These are phyloP conservation scores for Phenacoccus solenopsis DNA, from an alignment of 1,140 invertebrate species.

Conservation along the genomic window DNA sequence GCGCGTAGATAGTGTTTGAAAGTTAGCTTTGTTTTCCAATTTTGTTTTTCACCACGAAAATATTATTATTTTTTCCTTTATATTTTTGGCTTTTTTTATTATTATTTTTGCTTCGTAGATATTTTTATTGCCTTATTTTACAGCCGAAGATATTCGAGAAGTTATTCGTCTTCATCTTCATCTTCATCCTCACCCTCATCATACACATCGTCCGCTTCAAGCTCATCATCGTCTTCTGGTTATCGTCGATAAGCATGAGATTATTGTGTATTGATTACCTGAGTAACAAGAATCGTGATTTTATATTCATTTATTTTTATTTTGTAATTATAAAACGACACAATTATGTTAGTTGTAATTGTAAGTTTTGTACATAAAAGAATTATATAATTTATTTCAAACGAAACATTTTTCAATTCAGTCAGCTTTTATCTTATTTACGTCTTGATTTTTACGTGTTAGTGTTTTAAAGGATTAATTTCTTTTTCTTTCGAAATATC, in stretches of 20 bases:
- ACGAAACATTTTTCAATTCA: not conserved
- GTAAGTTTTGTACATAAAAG: not conserved
- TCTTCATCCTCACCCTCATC: not conserved
- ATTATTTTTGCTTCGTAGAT: conserved; percentile 2
- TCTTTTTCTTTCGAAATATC: no score
- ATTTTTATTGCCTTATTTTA: not conserved
- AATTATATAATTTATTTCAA: not conserved
- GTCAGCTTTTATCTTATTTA: no score
- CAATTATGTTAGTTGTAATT: not conserved
- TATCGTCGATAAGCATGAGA: not conserved
- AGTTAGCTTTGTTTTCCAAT: not conserved
- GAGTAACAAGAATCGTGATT: not conserved
- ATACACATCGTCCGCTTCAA: no score
- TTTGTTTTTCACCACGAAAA: no score
- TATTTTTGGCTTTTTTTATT: not conserved
- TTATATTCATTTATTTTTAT: no score
- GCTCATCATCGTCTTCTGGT: not conserved
- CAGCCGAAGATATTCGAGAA: not conserved
- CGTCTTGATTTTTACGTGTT: no score
- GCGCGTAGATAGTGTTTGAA: not conserved
- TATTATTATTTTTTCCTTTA: not conserved
- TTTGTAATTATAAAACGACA: not conserved
- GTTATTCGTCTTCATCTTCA: not conserved
- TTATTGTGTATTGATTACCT: not conserved
- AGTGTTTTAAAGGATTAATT: no score